Percentiles rank a stretch among this genome's conserved stretches.
Conservation (phyloP, 1,140 invertebrate species). For the Pachypeltis micranthus region DNA sequence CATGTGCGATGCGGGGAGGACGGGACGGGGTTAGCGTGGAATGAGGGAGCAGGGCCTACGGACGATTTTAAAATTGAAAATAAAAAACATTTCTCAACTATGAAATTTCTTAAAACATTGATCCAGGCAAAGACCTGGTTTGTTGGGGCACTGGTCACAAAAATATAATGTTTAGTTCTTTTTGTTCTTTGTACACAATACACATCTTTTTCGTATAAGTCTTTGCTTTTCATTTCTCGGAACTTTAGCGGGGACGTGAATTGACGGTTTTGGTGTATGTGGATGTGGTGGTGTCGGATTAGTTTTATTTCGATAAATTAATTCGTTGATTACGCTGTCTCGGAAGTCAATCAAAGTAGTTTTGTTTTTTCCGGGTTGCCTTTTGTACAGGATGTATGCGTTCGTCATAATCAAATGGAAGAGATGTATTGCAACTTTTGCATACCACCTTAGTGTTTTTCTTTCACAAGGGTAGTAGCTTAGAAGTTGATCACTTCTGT, state of each 20-base stretch:
- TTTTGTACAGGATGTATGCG: slow-evolving; percentile 2
- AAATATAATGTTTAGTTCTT: slow-evolving; percentile 8
- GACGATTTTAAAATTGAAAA: too few species aligned
- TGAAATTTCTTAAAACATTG: slow-evolving; percentile 6
- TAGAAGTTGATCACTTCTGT: slow-evolving; percentile 20
- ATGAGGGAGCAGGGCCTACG: too few species aligned
- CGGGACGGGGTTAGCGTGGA: too few species aligned
- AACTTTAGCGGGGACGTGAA: slow-evolving; percentile 9
- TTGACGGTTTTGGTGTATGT: background rate
- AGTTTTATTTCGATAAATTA: slow-evolving; percentile 5
- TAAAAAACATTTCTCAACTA: slow-evolving; percentile 6
- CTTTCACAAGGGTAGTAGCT: slow-evolving; percentile 21
- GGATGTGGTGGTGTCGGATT: slow-evolving; percentile 1
- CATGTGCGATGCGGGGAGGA: too few species aligned
- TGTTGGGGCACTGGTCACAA: slow-evolving; percentile 9
- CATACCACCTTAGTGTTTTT: slow-evolving; percentile 24
- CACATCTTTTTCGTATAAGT: slow-evolving; percentile 6
- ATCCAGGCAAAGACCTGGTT: slow-evolving; percentile 9
- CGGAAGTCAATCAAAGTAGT: slow-evolving; percentile 8
- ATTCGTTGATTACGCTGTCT: slow-evolving; percentile 7
- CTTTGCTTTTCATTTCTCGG: background rate
- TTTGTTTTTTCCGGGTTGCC: slow-evolving; percentile 7
- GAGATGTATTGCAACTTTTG: slow-evolving; percentile 21
- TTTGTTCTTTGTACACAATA: slow-evolving; percentile 7
- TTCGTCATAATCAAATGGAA: slow-evolving; percentile 20